Conservation (phyloP, 2,888 invertebrate genomes). For the Deilephila elpenor region DNA sequence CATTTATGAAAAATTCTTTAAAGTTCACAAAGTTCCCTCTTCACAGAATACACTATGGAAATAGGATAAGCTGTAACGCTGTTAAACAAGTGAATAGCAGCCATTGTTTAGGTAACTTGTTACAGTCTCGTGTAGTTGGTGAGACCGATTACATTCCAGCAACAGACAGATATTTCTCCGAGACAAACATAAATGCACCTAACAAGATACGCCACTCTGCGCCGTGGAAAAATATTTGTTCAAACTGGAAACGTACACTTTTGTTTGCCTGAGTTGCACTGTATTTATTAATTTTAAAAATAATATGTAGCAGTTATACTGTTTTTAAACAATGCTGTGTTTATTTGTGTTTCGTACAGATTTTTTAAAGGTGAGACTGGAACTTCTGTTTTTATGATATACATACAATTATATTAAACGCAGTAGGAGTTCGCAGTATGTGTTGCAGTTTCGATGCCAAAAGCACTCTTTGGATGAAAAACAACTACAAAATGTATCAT, state of each 20-base stretch:
- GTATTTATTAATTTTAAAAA: background rate
- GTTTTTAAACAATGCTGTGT: no score
- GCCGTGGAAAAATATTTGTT: slow-evolving; percentile 39
- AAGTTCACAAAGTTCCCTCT: no score
- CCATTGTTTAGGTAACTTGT: slow-evolving; percentile 30
- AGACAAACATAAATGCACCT: slow-evolving; percentile 33
- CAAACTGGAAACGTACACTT: background rate
- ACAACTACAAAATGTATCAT: no score
- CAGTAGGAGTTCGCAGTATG: no score
- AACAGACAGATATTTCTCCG: slow-evolving; percentile 30
- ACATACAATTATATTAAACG: no score
- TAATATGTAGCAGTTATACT: background rate
- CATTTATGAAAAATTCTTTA: no score
- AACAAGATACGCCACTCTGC: slow-evolving; percentile 35
- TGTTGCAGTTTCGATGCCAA: no score
- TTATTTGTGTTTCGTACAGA: no score
- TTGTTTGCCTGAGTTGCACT: background rate
- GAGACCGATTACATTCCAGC: slow-evolving; percentile 8
- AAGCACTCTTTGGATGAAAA: no score
- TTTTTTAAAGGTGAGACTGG: no score
- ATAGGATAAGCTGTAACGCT: background rate
- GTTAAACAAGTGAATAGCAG: background rate
- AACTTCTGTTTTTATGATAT: no score
- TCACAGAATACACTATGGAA: background rate
- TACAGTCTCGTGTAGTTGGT: slow-evolving; percentile 2